Conservation (phyloP, 2,797 vertebrate species). For the Rhinoraja longicauda region DNA sequence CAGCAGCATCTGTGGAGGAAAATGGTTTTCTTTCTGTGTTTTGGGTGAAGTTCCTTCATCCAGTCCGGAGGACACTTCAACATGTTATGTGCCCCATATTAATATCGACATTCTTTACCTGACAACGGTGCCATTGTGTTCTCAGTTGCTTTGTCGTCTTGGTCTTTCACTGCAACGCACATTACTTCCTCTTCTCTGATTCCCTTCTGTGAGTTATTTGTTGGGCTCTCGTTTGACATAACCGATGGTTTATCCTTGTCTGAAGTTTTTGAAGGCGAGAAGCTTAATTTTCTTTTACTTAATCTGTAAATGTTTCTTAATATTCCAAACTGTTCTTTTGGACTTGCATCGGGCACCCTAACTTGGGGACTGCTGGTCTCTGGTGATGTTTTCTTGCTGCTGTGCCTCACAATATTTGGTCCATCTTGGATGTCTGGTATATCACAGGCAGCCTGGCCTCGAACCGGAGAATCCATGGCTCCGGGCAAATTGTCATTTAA, state of each 20-base stretch:
- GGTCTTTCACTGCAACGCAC: neutral
- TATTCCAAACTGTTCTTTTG: neutral
- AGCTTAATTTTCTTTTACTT: conserved; percentile 14
- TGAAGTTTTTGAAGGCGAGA: no score
- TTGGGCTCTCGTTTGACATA: neutral
- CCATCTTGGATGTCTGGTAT: neutral
- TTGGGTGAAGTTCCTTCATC: no score
- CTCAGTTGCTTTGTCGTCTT: neutral
- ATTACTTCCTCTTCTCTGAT: neutral
- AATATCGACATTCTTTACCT: neutral
- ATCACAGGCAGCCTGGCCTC: neutral
- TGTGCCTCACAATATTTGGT: neutral
- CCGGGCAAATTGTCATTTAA: neutral
- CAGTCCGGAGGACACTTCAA: neutral
- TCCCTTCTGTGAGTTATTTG: neutral
- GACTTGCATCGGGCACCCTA: neutral
- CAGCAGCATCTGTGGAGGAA: no score
- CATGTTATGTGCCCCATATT: neutral
- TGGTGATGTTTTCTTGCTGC: neutral
- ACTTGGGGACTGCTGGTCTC: neutral
- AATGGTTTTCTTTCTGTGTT: no score
- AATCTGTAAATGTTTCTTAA: neutral
- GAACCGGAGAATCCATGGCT: neutral
- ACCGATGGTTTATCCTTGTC: neutral
- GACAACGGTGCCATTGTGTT: neutral